A percentile compares a stretch with the other conserved stretches of the same genome.
These are phyloP conservation scores for Rhyacichthys aspro DNA, from an alignment of 2,797 vertebrate genomes.

Conservation along the genomic window DNA sequence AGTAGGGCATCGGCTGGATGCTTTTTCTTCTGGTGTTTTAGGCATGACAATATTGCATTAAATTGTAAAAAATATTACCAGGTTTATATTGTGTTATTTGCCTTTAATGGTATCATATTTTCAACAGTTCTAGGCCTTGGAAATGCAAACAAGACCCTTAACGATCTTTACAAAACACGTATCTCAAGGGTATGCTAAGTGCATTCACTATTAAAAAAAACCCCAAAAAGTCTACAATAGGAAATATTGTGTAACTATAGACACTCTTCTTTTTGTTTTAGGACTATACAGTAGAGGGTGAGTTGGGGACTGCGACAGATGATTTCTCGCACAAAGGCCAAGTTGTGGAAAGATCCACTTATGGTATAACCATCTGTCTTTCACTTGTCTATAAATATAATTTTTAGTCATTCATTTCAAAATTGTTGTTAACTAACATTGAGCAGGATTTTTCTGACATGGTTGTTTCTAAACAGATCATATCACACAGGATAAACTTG, in stretches of 20 bases:
- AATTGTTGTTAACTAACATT: background rate
- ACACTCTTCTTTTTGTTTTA: constrained; percentile 53
- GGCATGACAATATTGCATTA: constrained; percentile 66
- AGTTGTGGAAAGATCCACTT: constrained; percentile 90
- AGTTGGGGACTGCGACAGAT: constrained; percentile 89
- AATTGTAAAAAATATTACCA: background rate
- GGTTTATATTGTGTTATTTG: background rate
- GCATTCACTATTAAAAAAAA: background rate
- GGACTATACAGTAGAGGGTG: constrained; percentile 89
- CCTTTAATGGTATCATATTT: background rate
- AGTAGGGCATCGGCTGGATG: constrained; percentile 88
- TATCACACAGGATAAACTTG: constrained; percentile 89
- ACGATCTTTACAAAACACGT: constrained; percentile 79
- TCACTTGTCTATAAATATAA: background rate
- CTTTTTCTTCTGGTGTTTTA: constrained; percentile 88
- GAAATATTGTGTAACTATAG: background rate
- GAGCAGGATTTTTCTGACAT: background rate
- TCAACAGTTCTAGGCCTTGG: constrained; percentile 87
- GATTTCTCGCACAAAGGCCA: constrained; percentile 86
- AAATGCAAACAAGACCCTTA: constrained; percentile 80
- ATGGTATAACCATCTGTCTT: constrained; percentile 73
- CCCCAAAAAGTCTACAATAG: too few relatives aligned
- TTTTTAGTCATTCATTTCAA: background rate
- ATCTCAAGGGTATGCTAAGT: constrained; percentile 83
- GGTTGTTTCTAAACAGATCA: constrained; percentile 80